phyloP scores from a whole-genome alignment of 2,797 vertebrate species.

The Spheniscus humboldti region DNA sequence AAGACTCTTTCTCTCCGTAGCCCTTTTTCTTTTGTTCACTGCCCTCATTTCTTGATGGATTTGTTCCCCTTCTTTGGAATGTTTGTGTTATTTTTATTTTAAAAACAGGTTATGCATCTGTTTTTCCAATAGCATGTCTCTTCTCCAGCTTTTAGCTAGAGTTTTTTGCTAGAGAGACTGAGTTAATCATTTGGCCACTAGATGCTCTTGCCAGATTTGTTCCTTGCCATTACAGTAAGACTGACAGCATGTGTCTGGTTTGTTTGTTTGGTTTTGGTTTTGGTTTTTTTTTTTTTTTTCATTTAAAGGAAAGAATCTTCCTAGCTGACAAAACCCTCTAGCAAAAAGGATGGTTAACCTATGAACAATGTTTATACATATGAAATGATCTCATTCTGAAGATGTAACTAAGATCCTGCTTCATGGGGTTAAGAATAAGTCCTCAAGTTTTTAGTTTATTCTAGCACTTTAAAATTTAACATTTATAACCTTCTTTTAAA shows the following conservation, averaged over 20 bases:
- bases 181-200: not conserved
- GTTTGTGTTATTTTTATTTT: not conserved
- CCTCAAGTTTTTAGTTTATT: not conserved
- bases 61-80: not conserved
- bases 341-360: not conserved
- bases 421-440: not conserved
- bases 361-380: not conserved
- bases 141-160: not conserved
- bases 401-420: not conserved
- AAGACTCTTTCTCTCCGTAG: not conserved
- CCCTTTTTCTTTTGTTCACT: not conserved
- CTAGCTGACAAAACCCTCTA: not conserved
- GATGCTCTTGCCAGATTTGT: not conserved
- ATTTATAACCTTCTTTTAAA: not conserved
- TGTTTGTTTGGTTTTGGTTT: too few relatives aligned
- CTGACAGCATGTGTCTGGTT: not conserved
- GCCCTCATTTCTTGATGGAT: not conserved
- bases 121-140: not conserved
- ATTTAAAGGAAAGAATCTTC: not conserved
- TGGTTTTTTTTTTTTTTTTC: not conserved
- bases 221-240: not conserved
- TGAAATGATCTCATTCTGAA: not conserved
- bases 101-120: not conserved
- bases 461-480: not conserved
- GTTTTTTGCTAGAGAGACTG: not conserved